Evolutionary conservation across 2,888 invertebrate genomes (phyloP), one percentile per base, ranked within the genome.

Genomic region (Ischnura elegans): DNA sequence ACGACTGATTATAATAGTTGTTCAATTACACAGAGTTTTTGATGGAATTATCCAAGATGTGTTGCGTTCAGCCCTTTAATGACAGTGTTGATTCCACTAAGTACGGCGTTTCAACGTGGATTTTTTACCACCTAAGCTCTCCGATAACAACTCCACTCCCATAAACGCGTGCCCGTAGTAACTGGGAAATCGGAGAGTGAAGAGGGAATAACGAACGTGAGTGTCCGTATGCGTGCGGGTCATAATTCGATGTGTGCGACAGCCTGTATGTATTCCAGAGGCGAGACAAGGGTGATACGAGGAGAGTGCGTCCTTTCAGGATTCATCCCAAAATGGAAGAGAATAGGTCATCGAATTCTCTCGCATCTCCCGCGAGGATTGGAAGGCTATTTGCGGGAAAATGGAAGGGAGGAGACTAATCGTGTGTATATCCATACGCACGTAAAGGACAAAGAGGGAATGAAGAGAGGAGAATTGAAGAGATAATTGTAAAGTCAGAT

Each of bases 301-400:
- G 2, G 76, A 76, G 76, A 29, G 36, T 36, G 36, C 21, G 61
- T n/a, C 90, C 90, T 55, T 90, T 36, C 43, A 90, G 90, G 90
- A 90, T 90, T 90, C 66, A 90, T 90, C 25, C 61, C 45, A 46
- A 46, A 86, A 45, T 46, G 86, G 90, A 61, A 25, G 90, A 90
- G 90, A 90, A 90, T 55, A 90, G 90, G 61, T 90, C 90, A 90
- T 90, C 61, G 90, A 90, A n/a, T 90, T 61, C 61, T 36, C 25
- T 10, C 25, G 13, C 21, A 25, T 3, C 61, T n/a, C 61, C 36
- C 16, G 76, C 76, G 76, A 36, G 76, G 76, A 36, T 76, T 10
- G 76, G 76, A 13, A 36, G 76, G 90, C 43, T 61, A 66, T 90
- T 55, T n/a, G n/a, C 43, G 66, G 90, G 13, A 45, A 43, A 42